These are phyloP conservation scores for Aythya baeri DNA, from an alignment of 2,113 vertebrate genomes.

Conservation along the genomic window DNA sequence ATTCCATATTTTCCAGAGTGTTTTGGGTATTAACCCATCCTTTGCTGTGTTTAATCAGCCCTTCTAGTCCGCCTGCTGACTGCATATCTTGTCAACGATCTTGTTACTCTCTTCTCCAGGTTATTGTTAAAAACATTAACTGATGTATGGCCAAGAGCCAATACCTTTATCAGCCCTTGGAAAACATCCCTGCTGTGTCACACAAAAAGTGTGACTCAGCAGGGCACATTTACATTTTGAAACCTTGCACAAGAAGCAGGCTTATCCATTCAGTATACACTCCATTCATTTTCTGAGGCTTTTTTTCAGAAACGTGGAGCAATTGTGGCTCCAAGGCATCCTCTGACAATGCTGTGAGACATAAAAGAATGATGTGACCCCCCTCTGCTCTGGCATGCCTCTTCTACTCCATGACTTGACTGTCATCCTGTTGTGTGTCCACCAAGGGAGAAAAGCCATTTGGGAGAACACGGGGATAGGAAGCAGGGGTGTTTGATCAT, in stretches of 20 bases:
- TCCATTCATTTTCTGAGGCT: neutral
- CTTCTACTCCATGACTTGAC: neutral
- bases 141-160: neutral
- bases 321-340: neutral
- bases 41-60: neutral
- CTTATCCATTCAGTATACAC: fast-evolving
- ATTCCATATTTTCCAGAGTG: neutral
- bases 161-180: neutral
- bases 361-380: neutral
- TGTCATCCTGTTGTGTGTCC: neutral
- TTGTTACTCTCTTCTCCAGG: neutral
- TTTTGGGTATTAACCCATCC: neutral
- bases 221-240: neutral
- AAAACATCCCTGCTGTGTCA: neutral
- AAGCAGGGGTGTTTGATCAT: neutral
- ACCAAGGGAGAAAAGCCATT: neutral
- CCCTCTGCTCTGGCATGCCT: neutral
- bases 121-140: neutral
- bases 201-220: neutral
- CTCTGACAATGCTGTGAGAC: neutral
- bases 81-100: neutral
- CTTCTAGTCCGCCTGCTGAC: neutral
- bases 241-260: neutral
- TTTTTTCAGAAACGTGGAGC: neutral
- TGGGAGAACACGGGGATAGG: neutral